These are phyloP conservation scores for Diplosoma virens DNA, from an alignment of 23 tunicate species.

Conservation along the genomic window DNA sequence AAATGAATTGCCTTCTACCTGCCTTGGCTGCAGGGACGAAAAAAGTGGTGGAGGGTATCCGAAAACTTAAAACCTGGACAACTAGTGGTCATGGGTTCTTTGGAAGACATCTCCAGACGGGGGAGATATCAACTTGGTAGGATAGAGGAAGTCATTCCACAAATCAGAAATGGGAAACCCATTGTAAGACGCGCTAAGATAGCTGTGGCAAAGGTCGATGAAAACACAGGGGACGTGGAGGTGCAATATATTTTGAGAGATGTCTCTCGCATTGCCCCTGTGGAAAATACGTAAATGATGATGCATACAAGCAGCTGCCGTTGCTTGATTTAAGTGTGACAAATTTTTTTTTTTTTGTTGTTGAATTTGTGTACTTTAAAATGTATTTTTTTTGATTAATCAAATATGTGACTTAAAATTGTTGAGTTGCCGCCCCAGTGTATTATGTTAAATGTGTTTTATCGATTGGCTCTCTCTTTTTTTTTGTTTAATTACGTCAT, in stretches of 20 bases:
- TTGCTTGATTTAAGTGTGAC: too few species aligned
- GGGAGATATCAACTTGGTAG: not conserved
- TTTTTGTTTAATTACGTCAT: too few species aligned
- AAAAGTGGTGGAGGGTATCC: not conserved
- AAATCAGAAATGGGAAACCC: conserved; percentile 26
- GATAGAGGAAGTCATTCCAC: conserved; percentile 2
- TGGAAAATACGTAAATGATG: conserved; percentile 2
- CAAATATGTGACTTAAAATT: too few species aligned
- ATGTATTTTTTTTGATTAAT: too few species aligned
- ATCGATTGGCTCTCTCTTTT: too few species aligned
- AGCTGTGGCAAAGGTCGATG: not conserved
- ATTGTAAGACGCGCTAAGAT: not conserved
- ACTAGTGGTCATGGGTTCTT: conserved; percentile 11
- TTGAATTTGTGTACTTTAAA: too few species aligned
- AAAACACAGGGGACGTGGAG: not conserved
- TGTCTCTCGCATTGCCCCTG: not conserved
- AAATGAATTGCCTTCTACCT: conserved; percentile 10
- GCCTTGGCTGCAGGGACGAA: conserved; percentile 22
- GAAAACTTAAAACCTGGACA: conserved; percentile 19
- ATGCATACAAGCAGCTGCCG: too few species aligned
- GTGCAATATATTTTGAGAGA: not conserved
- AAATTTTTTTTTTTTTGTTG: too few species aligned
- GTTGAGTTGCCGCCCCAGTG: too few species aligned
- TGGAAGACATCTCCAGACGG: not conserved
- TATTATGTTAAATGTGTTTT: too few species aligned